Evolutionary conservation across 2,888 invertebrate species (phyloP), one percentile per base, ranked within the genome.

Genomic region (Marasmarcha lunaedactyla): DNA sequence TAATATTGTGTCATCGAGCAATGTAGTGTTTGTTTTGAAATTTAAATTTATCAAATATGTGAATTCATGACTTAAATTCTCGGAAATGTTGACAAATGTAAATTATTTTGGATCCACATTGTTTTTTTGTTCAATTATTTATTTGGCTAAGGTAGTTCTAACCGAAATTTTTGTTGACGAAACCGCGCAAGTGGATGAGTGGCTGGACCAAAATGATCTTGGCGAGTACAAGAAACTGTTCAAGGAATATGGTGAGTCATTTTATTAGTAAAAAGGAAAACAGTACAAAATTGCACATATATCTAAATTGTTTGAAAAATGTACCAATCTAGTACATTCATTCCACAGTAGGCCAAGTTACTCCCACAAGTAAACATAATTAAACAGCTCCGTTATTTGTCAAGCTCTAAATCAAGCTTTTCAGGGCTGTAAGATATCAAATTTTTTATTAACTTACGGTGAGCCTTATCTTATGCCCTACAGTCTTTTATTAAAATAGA

Each of bases 191-290:
- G 89, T 91, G 41, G 90, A 91, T 55, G 84, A 87, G 59, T 93
- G 93, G 93, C 74, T 93, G 47, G 87, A 89, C 42, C 88, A 91
- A 60, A 91, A 90, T 62, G 88, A 90, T 48, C 84, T 93, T 45
- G 85, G 86, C 25, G 86, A 89, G 47, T 90, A 89, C 62, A 88
- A 89, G 57, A 84, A 88, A 48, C 69, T 91, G 20, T 93, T 92
- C 66, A 85, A 77, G 52, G 86, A 90, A 56, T 87, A 88, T 76
- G 93, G 93, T 93, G 71, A 85, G 88, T 34, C 4, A 25, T 6
- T 9, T 25, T n/a, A n/a, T n/a, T n/a, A n/a, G n/a, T n/a, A n/a
- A n/a, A n/a, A n/a, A n/a, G n/a, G n/a, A n/a, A n/a, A n/a, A n/a
- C n/a, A n/a, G n/a, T n/a, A n/a, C n/a, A n/a, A n/a, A n/a, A n/a